A percentile compares a stretch with the other conserved stretches of the same genome.
Evolutionary conservation across 2,797 vertebrate species (phyloP).

Genomic region (Xenopus petersii): DNA sequence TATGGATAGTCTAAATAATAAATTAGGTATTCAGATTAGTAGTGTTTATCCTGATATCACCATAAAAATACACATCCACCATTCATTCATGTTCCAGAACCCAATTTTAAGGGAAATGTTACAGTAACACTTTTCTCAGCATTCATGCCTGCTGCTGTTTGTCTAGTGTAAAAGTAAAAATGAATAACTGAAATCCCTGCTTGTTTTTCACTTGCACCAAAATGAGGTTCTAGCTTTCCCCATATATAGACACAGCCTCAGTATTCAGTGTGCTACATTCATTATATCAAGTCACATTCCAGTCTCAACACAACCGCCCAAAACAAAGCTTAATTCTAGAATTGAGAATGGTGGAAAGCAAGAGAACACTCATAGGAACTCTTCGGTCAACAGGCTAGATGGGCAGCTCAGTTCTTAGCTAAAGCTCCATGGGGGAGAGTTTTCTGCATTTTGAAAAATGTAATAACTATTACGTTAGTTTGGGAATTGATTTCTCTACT

Average conservation of each 20-base stretch:
- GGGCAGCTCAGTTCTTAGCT: slow-evolving; percentile 65
- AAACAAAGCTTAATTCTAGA: slow-evolving; percentile 62
- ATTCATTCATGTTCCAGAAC: too few species aligned
- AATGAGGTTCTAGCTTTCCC: background rate
- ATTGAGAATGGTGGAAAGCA: slow-evolving; percentile 64
- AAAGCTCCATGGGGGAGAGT: slow-evolving; percentile 59
- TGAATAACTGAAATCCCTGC: too few species aligned
- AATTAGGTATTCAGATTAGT: too few species aligned
- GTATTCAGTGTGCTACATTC: slow-evolving; percentile 55
- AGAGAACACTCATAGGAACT: slow-evolving; percentile 64
- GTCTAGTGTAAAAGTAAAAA: too few species aligned
- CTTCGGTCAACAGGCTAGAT: slow-evolving; percentile 61
- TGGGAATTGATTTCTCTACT: slow-evolving; percentile 32
- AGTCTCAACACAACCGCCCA: slow-evolving; percentile 52
- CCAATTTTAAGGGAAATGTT: too few species aligned
- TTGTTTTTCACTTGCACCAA: too few species aligned
- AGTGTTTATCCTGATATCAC: too few species aligned
- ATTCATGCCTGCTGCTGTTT: too few species aligned
- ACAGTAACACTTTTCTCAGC: too few species aligned
- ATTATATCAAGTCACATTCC: slow-evolving; percentile 54
- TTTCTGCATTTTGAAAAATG: slow-evolving; percentile 52
- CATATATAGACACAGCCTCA: slow-evolving; percentile 35
- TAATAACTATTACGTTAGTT: slow-evolving; percentile 59
- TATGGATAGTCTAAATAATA: too few species aligned
- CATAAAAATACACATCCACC: too few species aligned